These are phyloP conservation scores for Rhinichthys klamathensis DNA, from an alignment of 2,113 vertebrate genomes.

Conservation along the genomic window DNA sequence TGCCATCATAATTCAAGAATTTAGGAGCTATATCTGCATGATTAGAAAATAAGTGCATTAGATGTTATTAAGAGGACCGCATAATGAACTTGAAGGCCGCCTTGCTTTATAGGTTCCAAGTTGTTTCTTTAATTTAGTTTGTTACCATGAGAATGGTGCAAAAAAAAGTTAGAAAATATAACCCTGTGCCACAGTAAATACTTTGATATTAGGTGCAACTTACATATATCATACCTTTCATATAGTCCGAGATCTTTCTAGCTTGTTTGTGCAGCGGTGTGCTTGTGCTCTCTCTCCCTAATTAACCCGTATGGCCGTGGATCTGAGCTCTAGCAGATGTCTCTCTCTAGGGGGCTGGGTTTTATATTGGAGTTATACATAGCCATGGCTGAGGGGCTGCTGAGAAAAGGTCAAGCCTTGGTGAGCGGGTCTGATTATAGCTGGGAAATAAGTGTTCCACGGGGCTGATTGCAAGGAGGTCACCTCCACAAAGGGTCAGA, in stretches of 20 bases:
- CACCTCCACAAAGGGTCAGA: constrained; percentile 39
- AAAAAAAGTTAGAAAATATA: not conserved
- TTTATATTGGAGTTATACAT: constrained; percentile 41
- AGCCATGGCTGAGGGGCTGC: constrained; percentile 13
- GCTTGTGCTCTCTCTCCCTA: constrained; percentile 5
- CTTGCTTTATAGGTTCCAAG: not conserved
- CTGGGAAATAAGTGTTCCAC: constrained; percentile 32
- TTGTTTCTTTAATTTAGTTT: not conserved
- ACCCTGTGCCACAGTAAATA: not conserved
- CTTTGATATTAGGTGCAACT: not conserved
- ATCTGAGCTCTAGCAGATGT: constrained; percentile 34
- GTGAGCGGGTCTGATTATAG: constrained; percentile 31
- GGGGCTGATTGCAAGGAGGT: constrained; percentile 40
- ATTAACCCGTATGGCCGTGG: constrained; percentile 48
- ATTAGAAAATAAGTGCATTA: not conserved
- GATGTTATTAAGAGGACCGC: not conserved
- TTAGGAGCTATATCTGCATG: not conserved
- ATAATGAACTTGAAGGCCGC: not conserved
- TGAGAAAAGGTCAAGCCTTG: constrained; percentile 1
- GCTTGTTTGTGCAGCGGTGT: not conserved
- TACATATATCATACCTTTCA: not conserved
- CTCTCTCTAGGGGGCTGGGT: constrained; percentile 27
- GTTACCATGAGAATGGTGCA: not conserved
- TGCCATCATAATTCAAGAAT: not conserved
- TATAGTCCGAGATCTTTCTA: not conserved